These are phyloP conservation scores for Anhinga anhinga DNA, from an alignment of 2,113 vertebrate species.

Conservation along the genomic window DNA sequence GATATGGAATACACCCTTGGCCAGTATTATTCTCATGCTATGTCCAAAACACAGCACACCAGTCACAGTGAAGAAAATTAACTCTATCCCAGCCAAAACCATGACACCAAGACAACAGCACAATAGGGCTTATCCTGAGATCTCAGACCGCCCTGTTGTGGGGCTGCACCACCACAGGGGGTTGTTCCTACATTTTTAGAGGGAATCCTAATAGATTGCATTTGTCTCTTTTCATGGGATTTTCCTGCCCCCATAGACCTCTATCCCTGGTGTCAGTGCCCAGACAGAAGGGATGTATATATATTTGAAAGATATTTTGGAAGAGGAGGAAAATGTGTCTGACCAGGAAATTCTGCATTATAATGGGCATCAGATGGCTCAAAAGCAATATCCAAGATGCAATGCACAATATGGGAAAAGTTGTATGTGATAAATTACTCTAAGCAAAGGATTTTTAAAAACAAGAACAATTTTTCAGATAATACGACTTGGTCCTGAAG, in stretches of 20 bases:
- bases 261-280: too few relatives aligned
- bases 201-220: background rate
- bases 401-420: background rate
- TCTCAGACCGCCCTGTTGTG: too few relatives aligned
- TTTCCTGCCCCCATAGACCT: background rate
- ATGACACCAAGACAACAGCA: too few relatives aligned
- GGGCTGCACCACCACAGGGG: too few relatives aligned
- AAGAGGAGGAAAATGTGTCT: background rate
- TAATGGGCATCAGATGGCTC: background rate
- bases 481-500: background rate
- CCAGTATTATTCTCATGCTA: too few relatives aligned
- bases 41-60: too few relatives aligned
- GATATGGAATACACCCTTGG: too few relatives aligned
- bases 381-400: background rate
- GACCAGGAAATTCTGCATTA: background rate
- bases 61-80: too few relatives aligned
- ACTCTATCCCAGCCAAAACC: too few relatives aligned
- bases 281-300: accelerated
- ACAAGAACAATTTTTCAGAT: background rate
- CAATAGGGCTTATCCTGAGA: too few relatives aligned
- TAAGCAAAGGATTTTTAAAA: background rate
- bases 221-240: background rate
- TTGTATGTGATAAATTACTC: background rate
- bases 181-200: background rate
- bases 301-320: background rate